Evolutionary conservation across 2,888 invertebrate genomes (phyloP), one percentile per base, ranked within the genome.

Genomic region (Machimus rusticus): DNA sequence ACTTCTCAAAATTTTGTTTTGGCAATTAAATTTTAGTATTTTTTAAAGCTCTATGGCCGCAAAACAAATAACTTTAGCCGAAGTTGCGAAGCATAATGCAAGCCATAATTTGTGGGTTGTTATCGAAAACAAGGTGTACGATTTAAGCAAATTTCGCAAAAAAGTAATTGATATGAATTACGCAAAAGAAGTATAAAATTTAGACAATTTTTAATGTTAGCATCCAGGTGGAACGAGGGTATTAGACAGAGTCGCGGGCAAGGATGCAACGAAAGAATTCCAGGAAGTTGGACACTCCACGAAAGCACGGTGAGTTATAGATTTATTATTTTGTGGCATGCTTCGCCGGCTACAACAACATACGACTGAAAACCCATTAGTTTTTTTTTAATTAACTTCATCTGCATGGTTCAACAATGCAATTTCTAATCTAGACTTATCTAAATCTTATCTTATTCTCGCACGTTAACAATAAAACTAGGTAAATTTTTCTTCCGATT

Each of bases 201-300:
- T 31, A 8, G 37, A 12, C 76, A 28, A n/a, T 34, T 31, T 66
- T 9, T 31, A 43, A 19, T 57, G 90, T 86, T 92, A 98, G 98
- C 98, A 99, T 93, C 98, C 99, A 87, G 99, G 99, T 82, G 99
- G 99, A 66, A 98, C 98, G 92, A 98, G 99, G 92, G 96, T 98
- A 66, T 93, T 99, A 16, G 91, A 97, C 90, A 98, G 98, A 92
- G 96, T 97, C 92, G 97, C 96, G 23, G 98, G 98, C 34, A 95
- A 94, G 91, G 98, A 99, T 93, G 97, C 95, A 31, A 97, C 98
- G 28, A 98, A 98, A 92, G 95, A 96, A 3, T 99, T 99, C 92
- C 98, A 98, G 93, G 99, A 99, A 92, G 99, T 99, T 89, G 99
- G 99, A 19, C 99, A 99, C 93, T 99, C 99, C 34, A 95, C 95